phyloP scores from a whole-genome alignment of 1,140 invertebrate genomes.

The Calycopis cecrops region DNA sequence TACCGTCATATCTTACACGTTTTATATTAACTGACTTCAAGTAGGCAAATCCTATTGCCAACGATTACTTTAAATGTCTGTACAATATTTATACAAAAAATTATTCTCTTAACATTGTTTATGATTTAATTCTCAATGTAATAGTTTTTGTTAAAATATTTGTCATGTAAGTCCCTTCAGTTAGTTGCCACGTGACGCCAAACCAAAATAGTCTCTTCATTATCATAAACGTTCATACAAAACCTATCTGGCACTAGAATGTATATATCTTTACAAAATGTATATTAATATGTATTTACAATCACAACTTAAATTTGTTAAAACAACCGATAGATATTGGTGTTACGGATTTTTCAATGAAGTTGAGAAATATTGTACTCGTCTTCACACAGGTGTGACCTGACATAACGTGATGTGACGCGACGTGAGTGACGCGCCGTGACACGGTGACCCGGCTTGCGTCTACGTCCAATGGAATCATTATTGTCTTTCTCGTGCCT shows the following conservation, averaged over 20 bases:
- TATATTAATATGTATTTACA: constrained; percentile 71
- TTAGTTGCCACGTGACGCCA: too few relatives aligned
- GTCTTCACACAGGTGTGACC: neutral
- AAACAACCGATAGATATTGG: constrained; percentile 67
- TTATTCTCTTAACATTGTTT: neutral
- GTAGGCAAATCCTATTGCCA: constrained; percentile 1
- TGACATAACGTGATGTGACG: too few relatives aligned
- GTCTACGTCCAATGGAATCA: neutral
- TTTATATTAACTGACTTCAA: too few relatives aligned
- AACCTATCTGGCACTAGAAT: constrained; percentile 71
- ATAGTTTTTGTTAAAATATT: neutral
- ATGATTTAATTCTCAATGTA: neutral
- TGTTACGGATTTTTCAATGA: constrained; percentile 38
- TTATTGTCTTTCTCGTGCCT: constrained; percentile 7
- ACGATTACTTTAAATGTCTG: constrained; percentile 13
- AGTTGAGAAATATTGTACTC: constrained; percentile 37
- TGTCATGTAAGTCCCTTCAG: constrained; percentile 6
- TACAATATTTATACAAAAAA: constrained; percentile 10
- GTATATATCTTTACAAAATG: constrained; percentile 71
- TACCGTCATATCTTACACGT: too few relatives aligned
- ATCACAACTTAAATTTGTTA: constrained; percentile 71
- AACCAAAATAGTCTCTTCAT: constrained; percentile 15
- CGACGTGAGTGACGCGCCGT: too few relatives aligned
- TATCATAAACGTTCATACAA: constrained; percentile 65
- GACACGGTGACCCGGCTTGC: too few relatives aligned